Evolutionary conservation across 2,113 vertebrate genomes (phyloP).

Genomic region (Cyanoderma ruficeps): DNA sequence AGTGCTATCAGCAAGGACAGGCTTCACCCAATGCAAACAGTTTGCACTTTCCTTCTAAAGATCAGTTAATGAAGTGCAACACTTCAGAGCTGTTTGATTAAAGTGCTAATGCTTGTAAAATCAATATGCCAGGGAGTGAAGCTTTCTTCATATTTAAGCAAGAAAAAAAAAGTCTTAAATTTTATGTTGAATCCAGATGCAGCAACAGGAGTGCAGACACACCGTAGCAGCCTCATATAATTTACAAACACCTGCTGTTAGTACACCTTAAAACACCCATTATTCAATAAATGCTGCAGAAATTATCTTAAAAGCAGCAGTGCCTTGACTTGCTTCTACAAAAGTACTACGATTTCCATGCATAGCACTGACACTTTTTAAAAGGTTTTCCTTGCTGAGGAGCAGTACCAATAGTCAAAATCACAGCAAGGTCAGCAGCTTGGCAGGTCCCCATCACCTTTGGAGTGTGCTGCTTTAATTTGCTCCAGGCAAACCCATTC

Average conservation of each 20-base stretch:
- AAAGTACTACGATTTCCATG: not conserved
- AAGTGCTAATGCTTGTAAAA: slow-evolving; percentile 12
- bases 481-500: not conserved
- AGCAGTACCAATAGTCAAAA: not conserved
- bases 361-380: not conserved
- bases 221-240: not conserved
- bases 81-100: slow-evolving; percentile 40
- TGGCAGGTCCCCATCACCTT: not conserved
- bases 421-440: not conserved
- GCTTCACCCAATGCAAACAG: not conserved
- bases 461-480: not conserved
- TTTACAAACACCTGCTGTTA: not conserved
- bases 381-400: not conserved
- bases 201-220: not conserved
- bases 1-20: not conserved
- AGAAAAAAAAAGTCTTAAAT: not conserved
- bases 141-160: not conserved
- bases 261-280: not conserved
- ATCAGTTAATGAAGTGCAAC: slow-evolving; percentile 45
- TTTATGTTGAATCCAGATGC: not conserved
- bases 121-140: not conserved
- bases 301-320: not conserved
- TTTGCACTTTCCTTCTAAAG: not conserved
- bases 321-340: not conserved
- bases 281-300: not conserved